Evolutionary conservation across 2,888 invertebrate species (phyloP).

Genomic region (Parnassius orleans): DNA sequence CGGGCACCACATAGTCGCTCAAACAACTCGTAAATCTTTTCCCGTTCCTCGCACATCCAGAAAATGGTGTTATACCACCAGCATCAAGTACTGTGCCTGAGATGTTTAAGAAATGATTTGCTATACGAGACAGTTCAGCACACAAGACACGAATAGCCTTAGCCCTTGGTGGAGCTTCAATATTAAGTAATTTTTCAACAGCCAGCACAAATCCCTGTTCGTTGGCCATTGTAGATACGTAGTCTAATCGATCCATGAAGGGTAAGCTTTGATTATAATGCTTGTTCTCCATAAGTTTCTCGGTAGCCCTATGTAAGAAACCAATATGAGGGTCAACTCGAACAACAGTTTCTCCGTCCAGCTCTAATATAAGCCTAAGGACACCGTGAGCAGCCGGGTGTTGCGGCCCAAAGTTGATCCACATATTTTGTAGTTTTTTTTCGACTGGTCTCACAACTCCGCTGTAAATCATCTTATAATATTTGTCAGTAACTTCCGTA

Average conservation of each 20-base stretch:
- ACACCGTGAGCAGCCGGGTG: slow-evolving; percentile 97
- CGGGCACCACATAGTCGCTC: slow-evolving; percentile 92
- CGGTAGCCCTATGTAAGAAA: slow-evolving; percentile 92
- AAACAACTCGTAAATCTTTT: slow-evolving; percentile 92
- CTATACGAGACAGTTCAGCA: slow-evolving; percentile 87
- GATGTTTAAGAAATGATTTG: slow-evolving; percentile 90
- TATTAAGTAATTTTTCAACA: slow-evolving; percentile 90
- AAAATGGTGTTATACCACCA: slow-evolving; percentile 95
- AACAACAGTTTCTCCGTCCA: slow-evolving; percentile 91
- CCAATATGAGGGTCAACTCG: slow-evolving; percentile 93
- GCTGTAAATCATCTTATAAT: slow-evolving; percentile 56
- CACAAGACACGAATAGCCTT: slow-evolving; percentile 90
- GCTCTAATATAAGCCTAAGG: slow-evolving; percentile 87
- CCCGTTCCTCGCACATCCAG: slow-evolving; percentile 94
- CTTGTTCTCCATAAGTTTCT: slow-evolving; percentile 94
- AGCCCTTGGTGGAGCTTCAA: slow-evolving; percentile 87
- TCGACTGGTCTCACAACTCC: slow-evolving; percentile 69
- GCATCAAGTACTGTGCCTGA: slow-evolving; percentile 89
- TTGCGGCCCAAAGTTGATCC: slow-evolving; percentile 92
- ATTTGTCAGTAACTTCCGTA: slow-evolving; percentile 62
- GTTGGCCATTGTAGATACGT: slow-evolving; percentile 91
- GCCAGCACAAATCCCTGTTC: slow-evolving; percentile 90
- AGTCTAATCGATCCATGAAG: slow-evolving; percentile 93
- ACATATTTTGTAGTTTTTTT: slow-evolving; percentile 83
- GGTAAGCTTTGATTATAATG: slow-evolving; percentile 92